Evolutionary conservation across 2,888 invertebrate genomes (phyloP).

Genomic region (Drosophila nigricruria): DNA sequence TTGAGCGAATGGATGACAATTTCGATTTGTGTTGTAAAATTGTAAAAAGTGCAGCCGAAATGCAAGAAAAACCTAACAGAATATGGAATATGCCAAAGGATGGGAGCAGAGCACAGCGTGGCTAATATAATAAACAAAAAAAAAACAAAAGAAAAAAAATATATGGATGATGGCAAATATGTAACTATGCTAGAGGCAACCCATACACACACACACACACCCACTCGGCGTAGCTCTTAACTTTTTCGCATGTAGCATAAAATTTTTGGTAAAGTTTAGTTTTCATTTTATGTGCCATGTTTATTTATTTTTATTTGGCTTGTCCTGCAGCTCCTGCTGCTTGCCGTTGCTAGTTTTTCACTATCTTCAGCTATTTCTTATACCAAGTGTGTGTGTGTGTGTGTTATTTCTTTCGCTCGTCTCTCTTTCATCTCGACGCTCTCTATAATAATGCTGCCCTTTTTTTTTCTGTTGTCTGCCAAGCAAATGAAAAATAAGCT

Average conservation of each 20-base stretch:
- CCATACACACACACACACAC: slow-evolving; percentile 15
- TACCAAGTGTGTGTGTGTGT: slow-evolving; percentile 13
- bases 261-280: slow-evolving; percentile 76
- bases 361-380: slow-evolving; percentile 64
- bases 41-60: slow-evolving; percentile 73
- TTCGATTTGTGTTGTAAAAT: slow-evolving; percentile 81
- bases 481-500: slow-evolving; percentile 79
- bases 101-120: slow-evolving; percentile 10
- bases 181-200: slow-evolving; percentile 10
- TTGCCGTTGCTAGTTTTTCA: slow-evolving; percentile 49
- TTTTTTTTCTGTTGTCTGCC: slow-evolving; percentile 45
- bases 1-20: slow-evolving; percentile 84
- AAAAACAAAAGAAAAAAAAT: not conserved
- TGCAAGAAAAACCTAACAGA: slow-evolving; percentile 48
- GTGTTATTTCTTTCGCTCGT: slow-evolving; percentile 15
- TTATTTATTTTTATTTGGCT: slow-evolving; percentile 80
- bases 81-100: slow-evolving; percentile 35
- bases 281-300: slow-evolving; percentile 79
- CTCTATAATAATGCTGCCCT: slow-evolving; percentile 47
- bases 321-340: slow-evolving; percentile 27
- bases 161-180: slow-evolving; percentile 21
- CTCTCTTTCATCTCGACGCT: slow-evolving; percentile 7
- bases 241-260: slow-evolving; percentile 66
- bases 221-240: slow-evolving; percentile 38
- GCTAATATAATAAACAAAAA: slow-evolving; percentile 35